Evolutionary conservation across 2,797 vertebrate species (phyloP).

Genomic region (Xenentodon cancila): DNA sequence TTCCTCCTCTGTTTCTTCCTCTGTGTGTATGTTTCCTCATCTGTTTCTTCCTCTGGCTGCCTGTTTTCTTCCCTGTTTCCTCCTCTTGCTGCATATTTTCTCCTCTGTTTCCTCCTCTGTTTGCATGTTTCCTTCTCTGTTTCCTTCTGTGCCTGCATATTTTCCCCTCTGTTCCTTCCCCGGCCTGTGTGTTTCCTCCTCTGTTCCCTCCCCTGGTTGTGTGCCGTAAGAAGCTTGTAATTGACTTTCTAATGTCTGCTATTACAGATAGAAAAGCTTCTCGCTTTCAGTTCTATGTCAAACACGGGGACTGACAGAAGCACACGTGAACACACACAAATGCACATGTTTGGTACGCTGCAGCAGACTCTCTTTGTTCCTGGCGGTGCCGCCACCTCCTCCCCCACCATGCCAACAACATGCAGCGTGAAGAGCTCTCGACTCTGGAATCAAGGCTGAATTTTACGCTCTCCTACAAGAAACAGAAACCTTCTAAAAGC

Average conservation of each 20-base stretch:
- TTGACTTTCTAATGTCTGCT: slow-evolving; percentile 73
- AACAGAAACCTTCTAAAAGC: slow-evolving; percentile 52
- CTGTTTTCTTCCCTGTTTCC: too few species aligned
- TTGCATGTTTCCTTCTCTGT: too few species aligned
- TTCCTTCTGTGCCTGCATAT: too few species aligned
- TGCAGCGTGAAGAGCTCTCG: slow-evolving; percentile 26
- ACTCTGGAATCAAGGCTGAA: slow-evolving; percentile 54
- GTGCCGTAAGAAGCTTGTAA: slow-evolving; percentile 65
- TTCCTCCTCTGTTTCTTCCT: too few species aligned
- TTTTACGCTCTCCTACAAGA: slow-evolving; percentile 59
- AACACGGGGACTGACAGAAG: slow-evolving; percentile 46
- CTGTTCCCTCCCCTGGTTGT: slow-evolving; percentile 1
- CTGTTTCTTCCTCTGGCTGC: too few species aligned
- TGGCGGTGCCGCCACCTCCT: slow-evolving; percentile 37
- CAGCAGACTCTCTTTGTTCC: slow-evolving; percentile 60
- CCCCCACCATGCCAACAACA: slow-evolving; percentile 49
- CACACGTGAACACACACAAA: slow-evolving; percentile 10
- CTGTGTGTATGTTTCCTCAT: too few species aligned
- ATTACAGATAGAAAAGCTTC: slow-evolving; percentile 65
- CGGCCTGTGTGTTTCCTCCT: slow-evolving; percentile 11
- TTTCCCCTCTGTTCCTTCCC: too few species aligned
- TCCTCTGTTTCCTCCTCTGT: too few species aligned
- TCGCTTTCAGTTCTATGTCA: slow-evolving; percentile 48
- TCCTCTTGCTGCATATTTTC: too few species aligned
- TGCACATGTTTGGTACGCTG: too few species aligned